Conservation (phyloP, 1,140 invertebrate genomes). For the Diorhabda elongata region DNA sequence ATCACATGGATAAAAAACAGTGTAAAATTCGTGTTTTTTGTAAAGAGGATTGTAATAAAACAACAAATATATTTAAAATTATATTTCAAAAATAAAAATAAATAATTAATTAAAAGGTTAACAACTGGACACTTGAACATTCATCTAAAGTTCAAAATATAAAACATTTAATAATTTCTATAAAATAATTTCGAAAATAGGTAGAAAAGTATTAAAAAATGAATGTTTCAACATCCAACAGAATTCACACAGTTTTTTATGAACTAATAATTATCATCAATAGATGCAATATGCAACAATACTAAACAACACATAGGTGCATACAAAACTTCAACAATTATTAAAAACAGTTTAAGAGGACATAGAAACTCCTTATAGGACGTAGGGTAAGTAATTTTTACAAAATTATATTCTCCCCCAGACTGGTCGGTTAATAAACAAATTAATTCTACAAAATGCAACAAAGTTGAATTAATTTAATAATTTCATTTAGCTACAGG, state of each 20-base stretch:
- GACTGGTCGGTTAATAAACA: neutral
- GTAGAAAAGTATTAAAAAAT: neutral
- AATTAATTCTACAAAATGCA: neutral
- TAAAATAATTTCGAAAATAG: neutral
- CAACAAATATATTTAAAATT: conserved; percentile 10
- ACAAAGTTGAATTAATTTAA: neutral
- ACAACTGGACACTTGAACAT: conserved; percentile 17
- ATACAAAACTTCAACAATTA: conserved; percentile 27
- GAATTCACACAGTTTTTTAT: conserved; percentile 12
- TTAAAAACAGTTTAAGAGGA: conserved; percentile 20
- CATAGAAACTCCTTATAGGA: conserved; percentile 1
- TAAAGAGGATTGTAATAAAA: neutral
- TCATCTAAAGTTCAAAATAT: conserved; percentile 8
- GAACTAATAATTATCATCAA: conserved; percentile 13
- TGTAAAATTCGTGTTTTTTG: neutral
- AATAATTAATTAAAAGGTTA: conserved; percentile 24
- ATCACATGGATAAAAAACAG: neutral
- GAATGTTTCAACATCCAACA: conserved; percentile 11
- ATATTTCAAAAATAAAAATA: conserved; percentile 30
- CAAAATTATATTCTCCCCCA: neutral
- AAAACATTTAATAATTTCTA: neutral
- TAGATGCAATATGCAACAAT: conserved; percentile 28
- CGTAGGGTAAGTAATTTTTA: conserved; percentile 3
- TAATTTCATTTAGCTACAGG: neutral
- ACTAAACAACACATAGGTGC: conserved; percentile 28